Percentiles rank a stretch among this genome's conserved stretches.
phyloP scores from a whole-genome alignment of 2,797 vertebrate species.

The Danio jaintianensis region DNA sequence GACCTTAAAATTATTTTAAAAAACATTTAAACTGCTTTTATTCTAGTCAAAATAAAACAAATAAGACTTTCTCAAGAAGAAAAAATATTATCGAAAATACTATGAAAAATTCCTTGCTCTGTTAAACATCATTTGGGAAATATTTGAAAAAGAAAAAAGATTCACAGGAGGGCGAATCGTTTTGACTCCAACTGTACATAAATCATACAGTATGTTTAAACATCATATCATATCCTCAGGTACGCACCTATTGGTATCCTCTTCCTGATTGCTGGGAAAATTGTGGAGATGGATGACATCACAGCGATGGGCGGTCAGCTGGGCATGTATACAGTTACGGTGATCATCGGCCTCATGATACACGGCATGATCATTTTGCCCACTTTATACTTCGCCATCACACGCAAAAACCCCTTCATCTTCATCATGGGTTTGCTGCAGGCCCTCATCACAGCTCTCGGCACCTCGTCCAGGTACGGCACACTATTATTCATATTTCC shows the following conservation, averaged over 20 bases:
- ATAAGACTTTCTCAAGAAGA: too few species aligned
- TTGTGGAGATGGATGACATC: conserved; percentile 98
- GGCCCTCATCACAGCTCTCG: conserved; percentile 92
- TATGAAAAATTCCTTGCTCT: too few species aligned
- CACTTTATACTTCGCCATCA: conserved; percentile 91
- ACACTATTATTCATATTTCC: too few species aligned
- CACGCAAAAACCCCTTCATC: conserved; percentile 92
- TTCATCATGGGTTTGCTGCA: conserved; percentile 94
- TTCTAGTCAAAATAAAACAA: too few species aligned
- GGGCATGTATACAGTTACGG: conserved; percentile 96
- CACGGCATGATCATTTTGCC: conserved; percentile 90
- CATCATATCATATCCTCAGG: conserved; percentile 74
- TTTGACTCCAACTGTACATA: neutral
- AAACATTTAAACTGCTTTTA: too few species aligned
- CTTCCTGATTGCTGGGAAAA: conserved; percentile 96
- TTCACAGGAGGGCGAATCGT: too few species aligned
- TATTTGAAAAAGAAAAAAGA: too few species aligned
- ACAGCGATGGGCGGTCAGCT: conserved; percentile 94
- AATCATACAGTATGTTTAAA: neutral
- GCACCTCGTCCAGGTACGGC: conserved; percentile 93
- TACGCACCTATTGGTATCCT: conserved; percentile 95
- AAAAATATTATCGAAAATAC: too few species aligned
- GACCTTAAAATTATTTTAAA: too few species aligned
- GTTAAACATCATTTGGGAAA: too few species aligned
- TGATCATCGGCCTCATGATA: conserved; percentile 92